Percentiles rank a stretch among this genome's conserved stretches.
Conservation (phyloP, 2,113 vertebrate species). For the Paedocypris sp. region DNA sequence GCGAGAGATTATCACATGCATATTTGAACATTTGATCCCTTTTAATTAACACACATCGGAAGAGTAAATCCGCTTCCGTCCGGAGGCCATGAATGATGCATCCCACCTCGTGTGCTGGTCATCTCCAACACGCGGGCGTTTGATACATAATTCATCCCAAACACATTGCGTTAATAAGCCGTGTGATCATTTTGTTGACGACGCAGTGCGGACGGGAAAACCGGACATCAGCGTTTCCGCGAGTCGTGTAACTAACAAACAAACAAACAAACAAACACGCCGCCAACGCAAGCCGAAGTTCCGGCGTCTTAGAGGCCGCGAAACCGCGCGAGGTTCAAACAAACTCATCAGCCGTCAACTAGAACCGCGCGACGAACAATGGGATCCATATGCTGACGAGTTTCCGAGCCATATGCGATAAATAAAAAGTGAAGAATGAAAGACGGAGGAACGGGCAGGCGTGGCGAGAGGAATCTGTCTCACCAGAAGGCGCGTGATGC, state of each 20-base stretch:
- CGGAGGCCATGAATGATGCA: conserved; percentile 33
- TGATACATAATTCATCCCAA: conserved; percentile 54
- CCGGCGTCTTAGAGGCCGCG: neutral
- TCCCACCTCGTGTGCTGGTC: conserved; percentile 37
- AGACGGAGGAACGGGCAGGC: conserved; percentile 36
- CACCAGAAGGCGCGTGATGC: conserved; percentile 42
- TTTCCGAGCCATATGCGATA: conserved; percentile 35
- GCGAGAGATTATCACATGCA: too few species aligned
- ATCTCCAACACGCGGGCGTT: conserved; percentile 51
- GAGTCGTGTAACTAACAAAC: conserved; percentile 13
- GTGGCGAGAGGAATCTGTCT: conserved; percentile 40
- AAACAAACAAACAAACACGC: conserved; percentile 1
- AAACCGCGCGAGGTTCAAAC: conserved; percentile 22
- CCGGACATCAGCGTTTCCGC: conserved; percentile 32
- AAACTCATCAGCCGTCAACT: conserved; percentile 30
- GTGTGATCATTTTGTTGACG: conserved; percentile 47
- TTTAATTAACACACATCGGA: too few species aligned
- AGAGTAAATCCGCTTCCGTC: too few species aligned
- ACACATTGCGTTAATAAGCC: conserved; percentile 32
- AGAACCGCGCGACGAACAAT: conserved; percentile 15
- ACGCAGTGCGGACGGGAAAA: conserved; percentile 32
- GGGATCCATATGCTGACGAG: conserved; percentile 33
- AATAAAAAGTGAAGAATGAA: conserved; percentile 32
- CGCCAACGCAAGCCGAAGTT: neutral
- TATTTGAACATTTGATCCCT: too few species aligned